Evolutionary conservation across 2,113 vertebrate genomes (phyloP).

Genomic region (Odocoileus hemionus): DNA sequence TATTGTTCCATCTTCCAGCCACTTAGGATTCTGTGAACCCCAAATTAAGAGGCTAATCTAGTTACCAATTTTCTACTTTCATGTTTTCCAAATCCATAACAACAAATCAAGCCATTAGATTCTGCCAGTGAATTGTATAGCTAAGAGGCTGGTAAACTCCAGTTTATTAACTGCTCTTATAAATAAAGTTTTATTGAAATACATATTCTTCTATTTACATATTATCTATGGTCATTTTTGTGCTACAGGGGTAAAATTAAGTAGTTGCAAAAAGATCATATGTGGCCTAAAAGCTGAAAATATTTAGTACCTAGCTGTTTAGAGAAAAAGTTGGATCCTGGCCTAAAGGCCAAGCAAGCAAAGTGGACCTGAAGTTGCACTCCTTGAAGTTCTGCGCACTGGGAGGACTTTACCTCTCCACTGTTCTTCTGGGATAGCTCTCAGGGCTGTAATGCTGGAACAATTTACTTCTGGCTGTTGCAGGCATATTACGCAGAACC

Average conservation of each 20-base stretch:
- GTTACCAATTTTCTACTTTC: neutral
- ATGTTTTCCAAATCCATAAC: neutral
- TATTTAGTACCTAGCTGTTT: neutral
- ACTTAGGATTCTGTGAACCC: neutral
- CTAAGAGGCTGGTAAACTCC: neutral
- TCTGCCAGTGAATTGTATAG: neutral
- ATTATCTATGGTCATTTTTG: neutral
- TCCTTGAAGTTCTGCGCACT: neutral
- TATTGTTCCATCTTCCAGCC: neutral
- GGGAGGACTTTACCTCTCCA: neutral
- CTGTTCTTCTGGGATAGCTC: neutral
- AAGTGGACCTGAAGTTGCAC: neutral
- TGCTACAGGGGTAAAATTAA: neutral
- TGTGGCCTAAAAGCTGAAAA: neutral
- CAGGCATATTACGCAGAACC: neutral
- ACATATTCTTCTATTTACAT: neutral
- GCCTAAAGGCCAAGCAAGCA: neutral
- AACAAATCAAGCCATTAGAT: neutral
- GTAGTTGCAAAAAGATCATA: neutral
- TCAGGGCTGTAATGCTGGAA: neutral
- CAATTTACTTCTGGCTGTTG: neutral
- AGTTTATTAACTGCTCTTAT: neutral
- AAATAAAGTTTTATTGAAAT: neutral
- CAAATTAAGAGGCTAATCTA: conserved; percentile 5
- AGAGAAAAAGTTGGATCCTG: neutral